Conservation (phyloP, 1,140 invertebrate genomes). For the Carposina sasakii region DNA sequence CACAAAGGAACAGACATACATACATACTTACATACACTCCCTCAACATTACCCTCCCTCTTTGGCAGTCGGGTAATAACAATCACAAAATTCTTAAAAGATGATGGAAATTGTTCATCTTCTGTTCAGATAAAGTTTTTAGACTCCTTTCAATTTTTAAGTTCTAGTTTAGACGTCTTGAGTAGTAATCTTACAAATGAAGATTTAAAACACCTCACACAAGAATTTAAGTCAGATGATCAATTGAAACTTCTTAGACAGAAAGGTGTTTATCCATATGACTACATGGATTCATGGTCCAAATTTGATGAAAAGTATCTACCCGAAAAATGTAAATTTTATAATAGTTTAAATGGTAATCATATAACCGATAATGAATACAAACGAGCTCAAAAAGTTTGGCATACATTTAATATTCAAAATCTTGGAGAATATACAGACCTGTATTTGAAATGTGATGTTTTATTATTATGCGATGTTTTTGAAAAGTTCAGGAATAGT, state of each 20-base stretch:
- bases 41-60: too few species aligned
- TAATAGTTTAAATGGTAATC: background rate
- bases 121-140: conserved; percentile 12
- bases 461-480: conserved; percentile 52
- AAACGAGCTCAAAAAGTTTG: conserved; percentile 16
- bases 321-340: conserved; percentile 17
- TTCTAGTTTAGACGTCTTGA: conserved; percentile 19
- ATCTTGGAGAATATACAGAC: conserved; percentile 17
- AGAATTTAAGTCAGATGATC: background rate
- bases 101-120: conserved; percentile 8
- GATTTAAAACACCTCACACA: conserved; percentile 11
- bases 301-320: too few species aligned
- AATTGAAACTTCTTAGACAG: conserved; percentile 9
- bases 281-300: conserved; percentile 11
- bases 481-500: conserved; percentile 54
- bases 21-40: too few species aligned
- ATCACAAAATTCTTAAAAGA: conserved; percentile 8
- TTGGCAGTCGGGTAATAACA: too few species aligned
- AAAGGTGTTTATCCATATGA: conserved; percentile 26
- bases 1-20: too few species aligned
- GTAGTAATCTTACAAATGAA: conserved; percentile 21
- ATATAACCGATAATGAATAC: conserved; percentile 17
- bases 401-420: conserved; percentile 13
- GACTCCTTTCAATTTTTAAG: conserved; percentile 20
- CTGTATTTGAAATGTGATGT: conserved; percentile 51